Base-by-base conservation (phyloP, 2,113 vertebrate species). In the Erythrocebus patas region DNA sequence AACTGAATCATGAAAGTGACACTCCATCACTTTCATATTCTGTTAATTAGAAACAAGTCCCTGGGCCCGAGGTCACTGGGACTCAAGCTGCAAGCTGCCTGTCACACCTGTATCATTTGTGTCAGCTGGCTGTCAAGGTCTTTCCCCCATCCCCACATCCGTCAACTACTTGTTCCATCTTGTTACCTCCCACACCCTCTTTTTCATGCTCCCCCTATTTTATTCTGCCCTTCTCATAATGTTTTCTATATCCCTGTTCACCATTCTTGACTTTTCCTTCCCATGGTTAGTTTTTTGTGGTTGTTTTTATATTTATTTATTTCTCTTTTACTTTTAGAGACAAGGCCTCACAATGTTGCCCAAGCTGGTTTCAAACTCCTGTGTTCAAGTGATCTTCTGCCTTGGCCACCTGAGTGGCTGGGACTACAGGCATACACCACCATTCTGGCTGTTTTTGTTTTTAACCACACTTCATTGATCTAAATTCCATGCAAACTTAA, bases 81-180 rank as follows among this genome's bases (percentile, higher is more conserved):
- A n/a, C 7, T 43, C 38, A 5, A 22, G 43, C 45, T 57, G 8
- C 25, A 45, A 22, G 68, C 72, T 9, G n/a, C 45, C 2, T 18
- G 3, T 8, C 30, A 23, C 22, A 25, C 5, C n/a, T 45, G 2
- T 59, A 17, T 32, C 83, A 35, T 48, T 61, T 32, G 52, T 43
- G 22, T n/a, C 20, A 2, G 6, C 35, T 20, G n/a, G 8, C 32
- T 85, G 0, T 7, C 30, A 30, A 64, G 3, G 0, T 20, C 2
- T 12, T 20, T 27, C 4, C n/a, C 57, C 3, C 38, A 17, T 90
- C 3, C n/a, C 25, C 45, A 38, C 20, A 14, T 30, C 38, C 8
- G 6, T 11, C 27, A 18, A 5, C n/a, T 2, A 5, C 14, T 20
- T 48, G 17, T 18, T 79, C 32, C 38, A 8, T 38, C 79, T 27